Evolutionary conservation across 2,113 vertebrate species (phyloP), one percentile per base, ranked within the genome.

Genomic region (Hepsetus odoe): DNA sequence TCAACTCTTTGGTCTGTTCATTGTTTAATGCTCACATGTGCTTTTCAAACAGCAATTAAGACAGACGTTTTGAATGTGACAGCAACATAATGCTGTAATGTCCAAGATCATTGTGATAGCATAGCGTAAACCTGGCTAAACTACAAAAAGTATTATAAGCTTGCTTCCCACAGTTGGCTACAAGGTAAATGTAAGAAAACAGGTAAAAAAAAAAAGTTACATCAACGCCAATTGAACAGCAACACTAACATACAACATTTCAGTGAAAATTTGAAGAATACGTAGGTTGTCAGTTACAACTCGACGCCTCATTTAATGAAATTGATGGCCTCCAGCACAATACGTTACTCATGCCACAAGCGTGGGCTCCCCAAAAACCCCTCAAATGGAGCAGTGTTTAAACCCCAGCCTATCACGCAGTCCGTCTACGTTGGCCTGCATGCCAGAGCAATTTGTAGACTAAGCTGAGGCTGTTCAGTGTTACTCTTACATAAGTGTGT

Each of bases 401-500:
- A 38, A 55, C 18, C 32, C 28, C 7, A 12, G 30, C 33, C 46
- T n/a, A 53, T 35, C 51, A 22, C 32, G 33, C 20, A 16, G 46
- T 18, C 2, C 14, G 20, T 33, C 32, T 12, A n/a, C 30, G 26
- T 3, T 14, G 20, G 58, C 51, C 30, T 72, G 18, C 51, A 30
- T 32, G 32, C 51, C 51, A 40, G 22, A 42, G 46, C 49, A 64
- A 72, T 74, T 69, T 35, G 55, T 35, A 51, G 20, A 18, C 74
- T 58, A 40, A 40, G 56, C 49, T n/a, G 56, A 72, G 76, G 33
- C 61, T 72, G 42, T 13, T 49, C 77, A 33, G 67, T 40, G 44
- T 75, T 67, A 35, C 61, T 68, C 68, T 80, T 76, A 76, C 77
- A 68, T 80, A 58, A 80, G 82, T 28, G 68, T 10, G 35, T 46